Evolutionary conservation across 2,113 vertebrate species (phyloP).

Genomic region (Toxotes chatareus): DNA sequence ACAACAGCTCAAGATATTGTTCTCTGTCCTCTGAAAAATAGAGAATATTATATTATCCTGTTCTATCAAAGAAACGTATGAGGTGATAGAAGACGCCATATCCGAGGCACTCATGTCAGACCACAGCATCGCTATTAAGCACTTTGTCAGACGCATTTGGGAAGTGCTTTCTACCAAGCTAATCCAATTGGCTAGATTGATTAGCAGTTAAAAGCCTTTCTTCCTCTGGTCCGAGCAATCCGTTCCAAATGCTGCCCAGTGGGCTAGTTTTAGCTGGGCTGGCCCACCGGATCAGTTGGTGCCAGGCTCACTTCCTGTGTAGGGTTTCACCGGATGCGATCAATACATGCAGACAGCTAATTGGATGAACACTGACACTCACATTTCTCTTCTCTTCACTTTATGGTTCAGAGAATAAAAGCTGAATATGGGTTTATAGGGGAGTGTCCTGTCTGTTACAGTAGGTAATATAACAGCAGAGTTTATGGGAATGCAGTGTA

Average conservation of each 20-base stretch:
- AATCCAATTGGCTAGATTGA: constrained; percentile 81
- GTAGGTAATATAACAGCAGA: constrained; percentile 42
- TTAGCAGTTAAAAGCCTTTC: constrained; percentile 83
- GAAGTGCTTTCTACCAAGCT: constrained; percentile 76
- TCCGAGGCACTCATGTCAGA: constrained; percentile 76
- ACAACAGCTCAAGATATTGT: constrained; percentile 41
- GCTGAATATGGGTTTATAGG: constrained; percentile 61
- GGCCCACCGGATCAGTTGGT: constrained; percentile 68
- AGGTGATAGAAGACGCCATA: constrained; percentile 72
- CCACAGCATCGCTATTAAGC: constrained; percentile 78
- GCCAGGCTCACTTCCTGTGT: constrained; percentile 80
- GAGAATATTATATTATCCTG: constrained; percentile 53
- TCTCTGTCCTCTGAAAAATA: constrained; percentile 46
- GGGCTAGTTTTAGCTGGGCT: constrained; percentile 64
- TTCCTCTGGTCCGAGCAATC: constrained; percentile 75
- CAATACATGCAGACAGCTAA: constrained; percentile 79
- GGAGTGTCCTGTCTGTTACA: constrained; percentile 57
- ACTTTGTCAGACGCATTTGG: constrained; percentile 82
- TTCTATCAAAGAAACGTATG: constrained; percentile 68
- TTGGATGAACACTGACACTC: constrained; percentile 79
- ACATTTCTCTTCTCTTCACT: constrained; percentile 72
- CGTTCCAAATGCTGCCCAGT: constrained; percentile 73
- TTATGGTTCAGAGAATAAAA: constrained; percentile 68
- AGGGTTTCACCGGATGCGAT: constrained; percentile 76
- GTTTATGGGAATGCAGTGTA: constrained; percentile 66